phyloP scores from a whole-genome alignment of 2,888 invertebrate species.

The Teleogryllus oceanicus region DNA sequence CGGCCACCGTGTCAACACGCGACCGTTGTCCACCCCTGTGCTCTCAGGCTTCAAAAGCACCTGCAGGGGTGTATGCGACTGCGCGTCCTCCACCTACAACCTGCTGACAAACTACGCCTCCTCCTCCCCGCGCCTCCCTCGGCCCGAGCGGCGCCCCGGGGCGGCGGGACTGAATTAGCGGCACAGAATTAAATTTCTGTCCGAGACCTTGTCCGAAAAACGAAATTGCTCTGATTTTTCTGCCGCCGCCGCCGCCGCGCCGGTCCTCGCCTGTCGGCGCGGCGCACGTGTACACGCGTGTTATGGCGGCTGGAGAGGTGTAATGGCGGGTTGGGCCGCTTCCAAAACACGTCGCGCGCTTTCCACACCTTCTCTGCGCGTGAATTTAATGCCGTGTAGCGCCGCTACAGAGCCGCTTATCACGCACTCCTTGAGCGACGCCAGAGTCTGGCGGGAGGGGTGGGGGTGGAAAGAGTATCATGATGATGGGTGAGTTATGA shows the following conservation, averaged over 20 bases:
- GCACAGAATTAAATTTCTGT: slow-evolving; percentile 3
- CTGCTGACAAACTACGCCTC: background rate
- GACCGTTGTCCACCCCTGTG: background rate
- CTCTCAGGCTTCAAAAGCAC: background rate
- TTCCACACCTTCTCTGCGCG: too few relatives aligned
- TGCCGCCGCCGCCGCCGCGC: background rate
- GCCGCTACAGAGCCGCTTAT: too few relatives aligned
- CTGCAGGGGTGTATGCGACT: background rate
- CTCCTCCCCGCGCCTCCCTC: background rate
- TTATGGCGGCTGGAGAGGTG: background rate
- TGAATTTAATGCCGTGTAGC: too few relatives aligned
- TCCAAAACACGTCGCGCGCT: too few relatives aligned
- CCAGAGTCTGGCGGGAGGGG: too few relatives aligned
- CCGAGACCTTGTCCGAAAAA: slow-evolving; percentile 8
- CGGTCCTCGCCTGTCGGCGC: background rate
- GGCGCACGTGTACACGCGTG: background rate
- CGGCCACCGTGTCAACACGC: too few relatives aligned
- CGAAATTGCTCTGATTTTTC: background rate
- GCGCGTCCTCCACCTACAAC: background rate
- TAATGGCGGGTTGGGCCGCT: background rate
- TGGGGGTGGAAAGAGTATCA: too few relatives aligned
- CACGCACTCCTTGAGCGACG: too few relatives aligned
- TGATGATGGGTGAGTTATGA: too few relatives aligned
- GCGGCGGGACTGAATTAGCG: background rate
- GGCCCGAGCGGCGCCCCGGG: background rate